These are phyloP conservation scores for Glyptemys insculpta DNA, from an alignment of 2,797 vertebrate species.

Conservation along the genomic window DNA sequence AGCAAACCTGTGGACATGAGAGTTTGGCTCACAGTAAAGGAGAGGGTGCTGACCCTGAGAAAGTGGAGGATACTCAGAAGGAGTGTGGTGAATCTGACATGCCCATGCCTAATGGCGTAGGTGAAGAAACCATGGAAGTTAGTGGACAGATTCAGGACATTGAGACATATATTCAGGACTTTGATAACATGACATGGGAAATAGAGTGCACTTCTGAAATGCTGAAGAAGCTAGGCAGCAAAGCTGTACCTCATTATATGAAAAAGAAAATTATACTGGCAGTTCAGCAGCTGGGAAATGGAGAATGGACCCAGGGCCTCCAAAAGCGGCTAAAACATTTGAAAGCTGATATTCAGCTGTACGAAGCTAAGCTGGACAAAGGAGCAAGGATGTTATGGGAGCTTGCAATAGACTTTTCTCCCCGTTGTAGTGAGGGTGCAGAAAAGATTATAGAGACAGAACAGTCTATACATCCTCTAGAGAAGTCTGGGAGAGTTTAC, in stretches of 20 bases:
- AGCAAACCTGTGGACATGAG: neutral
- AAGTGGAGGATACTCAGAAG: neutral
- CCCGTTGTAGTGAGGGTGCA: slow-evolving; percentile 84
- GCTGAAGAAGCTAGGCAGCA: slow-evolving; percentile 82
- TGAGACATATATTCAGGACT: slow-evolving; percentile 77
- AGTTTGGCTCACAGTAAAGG: neutral
- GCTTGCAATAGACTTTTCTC: slow-evolving; percentile 86
- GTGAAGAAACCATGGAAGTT: slow-evolving; percentile 51
- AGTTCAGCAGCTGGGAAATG: slow-evolving; percentile 84
- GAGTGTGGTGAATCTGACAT: neutral
- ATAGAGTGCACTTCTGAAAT: slow-evolving; percentile 85
- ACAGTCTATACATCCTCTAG: neutral
- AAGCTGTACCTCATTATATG: slow-evolving; percentile 77
- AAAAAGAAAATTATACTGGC: slow-evolving; percentile 81
- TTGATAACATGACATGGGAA: slow-evolving; percentile 88
- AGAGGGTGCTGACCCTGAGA: neutral
- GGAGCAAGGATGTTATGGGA: slow-evolving; percentile 87
- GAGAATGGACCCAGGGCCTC: slow-evolving; percentile 83
- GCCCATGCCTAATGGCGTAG: neutral
- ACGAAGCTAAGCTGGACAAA: slow-evolving; percentile 84
- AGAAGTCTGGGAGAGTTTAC: slow-evolving; percentile 81
- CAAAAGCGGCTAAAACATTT: slow-evolving; percentile 82
- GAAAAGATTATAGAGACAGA: slow-evolving; percentile 82
- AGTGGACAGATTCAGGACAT: slow-evolving; percentile 39
- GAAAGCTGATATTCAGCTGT: slow-evolving; percentile 82